These are phyloP conservation scores for Odontamblyopus rebecca DNA, from an alignment of 2,797 vertebrate genomes.

Conservation along the genomic window DNA sequence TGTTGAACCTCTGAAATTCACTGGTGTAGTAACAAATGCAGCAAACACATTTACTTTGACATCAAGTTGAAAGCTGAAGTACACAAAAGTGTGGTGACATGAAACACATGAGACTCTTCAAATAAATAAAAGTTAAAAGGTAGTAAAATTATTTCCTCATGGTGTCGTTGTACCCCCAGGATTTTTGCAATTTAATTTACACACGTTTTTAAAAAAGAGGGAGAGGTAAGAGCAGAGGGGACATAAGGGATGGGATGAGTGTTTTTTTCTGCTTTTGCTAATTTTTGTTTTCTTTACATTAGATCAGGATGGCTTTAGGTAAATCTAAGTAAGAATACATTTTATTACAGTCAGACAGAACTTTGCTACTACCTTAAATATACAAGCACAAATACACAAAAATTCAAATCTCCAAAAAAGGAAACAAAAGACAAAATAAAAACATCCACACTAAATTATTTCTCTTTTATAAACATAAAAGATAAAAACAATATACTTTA, in stretches of 20 bases:
- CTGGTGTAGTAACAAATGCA: constrained; percentile 41
- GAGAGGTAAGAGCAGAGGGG: constrained; percentile 54
- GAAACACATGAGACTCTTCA: constrained; percentile 48
- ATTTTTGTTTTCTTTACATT: constrained; percentile 78
- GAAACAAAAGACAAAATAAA: constrained; percentile 69
- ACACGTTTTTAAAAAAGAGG: constrained; percentile 72
- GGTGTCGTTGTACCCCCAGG: constrained; percentile 69
- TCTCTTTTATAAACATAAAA: constrained; percentile 81
- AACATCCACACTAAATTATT: constrained; percentile 81
- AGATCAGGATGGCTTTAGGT: constrained; percentile 81
- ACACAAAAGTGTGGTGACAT: constrained; percentile 45
- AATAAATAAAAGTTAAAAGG: constrained; percentile 63
- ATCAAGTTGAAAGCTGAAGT: constrained; percentile 52
- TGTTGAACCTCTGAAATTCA: constrained; percentile 40
- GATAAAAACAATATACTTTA: constrained; percentile 79
- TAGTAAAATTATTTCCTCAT: constrained; percentile 57
- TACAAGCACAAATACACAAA: constrained; percentile 86
- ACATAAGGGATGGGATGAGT: constrained; percentile 53
- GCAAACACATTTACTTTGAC: constrained; percentile 63
- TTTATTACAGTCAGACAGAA: constrained; percentile 84
- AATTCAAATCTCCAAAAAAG: constrained; percentile 68
- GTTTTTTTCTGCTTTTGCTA: constrained; percentile 73
- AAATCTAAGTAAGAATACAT: constrained; percentile 83
- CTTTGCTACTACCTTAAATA: constrained; percentile 85
- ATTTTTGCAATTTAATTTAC: constrained; percentile 71